These are phyloP conservation scores for Phenacoccus solenopsis DNA, from an alignment of 1,140 invertebrate genomes.

Conservation along the genomic window DNA sequence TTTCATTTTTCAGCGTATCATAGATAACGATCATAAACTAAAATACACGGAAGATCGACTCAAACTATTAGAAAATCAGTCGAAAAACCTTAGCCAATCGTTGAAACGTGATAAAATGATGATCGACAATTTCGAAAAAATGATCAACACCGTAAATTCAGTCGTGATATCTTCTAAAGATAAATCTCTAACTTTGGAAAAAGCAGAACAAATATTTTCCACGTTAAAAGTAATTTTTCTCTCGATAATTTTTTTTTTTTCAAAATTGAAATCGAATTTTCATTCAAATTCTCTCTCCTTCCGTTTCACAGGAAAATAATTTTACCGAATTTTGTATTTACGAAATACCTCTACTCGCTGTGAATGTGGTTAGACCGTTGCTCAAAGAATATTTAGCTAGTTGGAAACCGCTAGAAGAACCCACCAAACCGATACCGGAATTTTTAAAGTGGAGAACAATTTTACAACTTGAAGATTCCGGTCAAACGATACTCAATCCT, in stretches of 20 bases:
- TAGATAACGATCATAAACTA: constrained; percentile 69
- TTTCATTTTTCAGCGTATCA: constrained; percentile 58
- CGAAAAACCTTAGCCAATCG: constrained; percentile 53
- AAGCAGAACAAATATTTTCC: constrained; percentile 40
- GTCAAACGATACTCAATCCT: constrained; percentile 45
- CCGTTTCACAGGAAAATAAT: constrained; percentile 36
- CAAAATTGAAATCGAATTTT: neutral
- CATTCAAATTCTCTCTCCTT: neutral
- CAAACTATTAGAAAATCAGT: constrained; percentile 64
- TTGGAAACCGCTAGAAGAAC: constrained; percentile 63
- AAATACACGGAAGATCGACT: constrained; percentile 62
- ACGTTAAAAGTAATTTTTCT: constrained; percentile 18
- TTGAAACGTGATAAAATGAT: constrained; percentile 59
- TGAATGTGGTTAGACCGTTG: constrained; percentile 47
- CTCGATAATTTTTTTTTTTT: neutral
- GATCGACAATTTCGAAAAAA: constrained; percentile 56
- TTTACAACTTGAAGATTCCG: constrained; percentile 36
- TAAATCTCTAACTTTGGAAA: constrained; percentile 50
- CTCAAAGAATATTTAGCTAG: constrained; percentile 49
- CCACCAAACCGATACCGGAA: constrained; percentile 45
- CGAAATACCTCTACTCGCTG: constrained; percentile 49
- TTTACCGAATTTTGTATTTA: constrained; percentile 49
- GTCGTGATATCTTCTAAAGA: constrained; percentile 41
- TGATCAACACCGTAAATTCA: constrained; percentile 54
- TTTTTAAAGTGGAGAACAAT: constrained; percentile 60